Base-by-base conservation (phyloP, 1,140 invertebrate species). In the Pogonomyrmex barbatus region DNA sequence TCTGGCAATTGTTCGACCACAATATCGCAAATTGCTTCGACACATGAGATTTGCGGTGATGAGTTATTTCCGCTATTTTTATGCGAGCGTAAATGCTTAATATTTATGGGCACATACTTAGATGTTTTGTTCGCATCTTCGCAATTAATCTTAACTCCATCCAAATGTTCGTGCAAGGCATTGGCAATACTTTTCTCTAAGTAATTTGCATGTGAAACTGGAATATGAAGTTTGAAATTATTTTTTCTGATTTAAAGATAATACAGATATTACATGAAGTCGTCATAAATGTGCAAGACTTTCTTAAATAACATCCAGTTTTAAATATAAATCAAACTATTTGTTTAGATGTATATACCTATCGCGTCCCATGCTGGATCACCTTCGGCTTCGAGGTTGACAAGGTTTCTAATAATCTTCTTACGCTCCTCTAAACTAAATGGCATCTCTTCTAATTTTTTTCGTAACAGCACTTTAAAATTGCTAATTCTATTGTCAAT, bases 301-400 rank as follows among this genome's bases (percentile, higher is more conserved):
- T 6, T 5, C 36, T 39, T 6, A 8, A 63, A 65, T 10, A 3
- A 0, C 8, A 45, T 65, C 4, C n/a, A 47, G 24, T 68, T 30
- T 14, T 30, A 0, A 30, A 67, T 10, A 67, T 5, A 33, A 33
- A 65, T 65, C n/a, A 39, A 9, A 65, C 47, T 4, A 76, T 24
- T n/a, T 30, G 33, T n/a, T 63, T 56, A 52, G 12, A 50, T 2
- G 9, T 10, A 54, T n/a, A 84, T 75, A 93, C 92, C 96, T 85
- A 99, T 97, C 30, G 98, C 98, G 89, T 98, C 97, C 99, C 99
- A 99, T 1, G 98, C 98, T 2, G 98, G 98, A 95, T 99, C 98
- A 54, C 97, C 97, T 10, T 96, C 96, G 91, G 96, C 95, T 89
- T 98, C 97, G 67, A 98, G 93, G 91, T 96, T 96, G n/a, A 96